Evolutionary conservation across 2,797 vertebrate genomes (phyloP).

Genomic region (Gallinago nigripennis): DNA sequence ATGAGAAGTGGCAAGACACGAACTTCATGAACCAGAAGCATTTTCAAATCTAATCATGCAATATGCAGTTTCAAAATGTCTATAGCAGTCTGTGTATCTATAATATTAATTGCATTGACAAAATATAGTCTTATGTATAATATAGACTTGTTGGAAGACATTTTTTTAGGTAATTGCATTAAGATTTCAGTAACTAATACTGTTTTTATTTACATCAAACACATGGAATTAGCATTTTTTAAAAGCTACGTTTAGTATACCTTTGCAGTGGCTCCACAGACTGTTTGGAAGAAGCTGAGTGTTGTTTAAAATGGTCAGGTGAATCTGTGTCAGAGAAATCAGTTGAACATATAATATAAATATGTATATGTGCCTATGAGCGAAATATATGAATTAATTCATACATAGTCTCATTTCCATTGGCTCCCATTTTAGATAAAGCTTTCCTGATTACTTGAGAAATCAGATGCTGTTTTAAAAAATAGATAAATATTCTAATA

Average conservation of each 20-base stretch:
- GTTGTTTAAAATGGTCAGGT: neutral
- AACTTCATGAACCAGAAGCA: constrained; percentile 63
- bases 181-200: neutral
- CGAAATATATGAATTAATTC: neutral
- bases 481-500: neutral
- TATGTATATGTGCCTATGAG: neutral
- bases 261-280: neutral
- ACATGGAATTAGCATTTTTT: neutral
- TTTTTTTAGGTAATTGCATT: neutral
- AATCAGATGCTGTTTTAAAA: neutral
- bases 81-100: neutral
- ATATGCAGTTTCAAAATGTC: neutral
- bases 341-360: neutral
- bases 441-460: neutral
- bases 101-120: neutral
- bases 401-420: neutral
- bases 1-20: constrained; percentile 73
- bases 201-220: neutral
- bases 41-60: constrained; percentile 43
- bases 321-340: neutral
- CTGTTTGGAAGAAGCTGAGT: neutral
- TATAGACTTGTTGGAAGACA: neutral
- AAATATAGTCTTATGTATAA: neutral
- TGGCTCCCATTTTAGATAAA: neutral
- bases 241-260: neutral